Conservation (phyloP, 2,797 vertebrate species). For the Argentina silus region DNA sequence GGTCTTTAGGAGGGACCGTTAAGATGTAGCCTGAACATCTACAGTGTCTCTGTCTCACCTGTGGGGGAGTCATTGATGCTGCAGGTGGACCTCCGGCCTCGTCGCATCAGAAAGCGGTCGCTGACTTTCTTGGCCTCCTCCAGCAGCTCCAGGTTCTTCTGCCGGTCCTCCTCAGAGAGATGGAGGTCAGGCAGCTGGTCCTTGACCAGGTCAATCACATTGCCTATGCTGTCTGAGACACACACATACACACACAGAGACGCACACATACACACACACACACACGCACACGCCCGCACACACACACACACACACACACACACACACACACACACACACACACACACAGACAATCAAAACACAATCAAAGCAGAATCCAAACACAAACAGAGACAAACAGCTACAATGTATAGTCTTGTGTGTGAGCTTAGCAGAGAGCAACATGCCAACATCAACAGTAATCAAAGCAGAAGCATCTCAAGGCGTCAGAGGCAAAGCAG, state of each 20-base stretch:
- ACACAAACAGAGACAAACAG: slow-evolving; percentile 15
- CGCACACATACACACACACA: slow-evolving; percentile 17
- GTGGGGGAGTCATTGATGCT: slow-evolving; percentile 87
- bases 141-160: slow-evolving; percentile 93
- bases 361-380: background rate
- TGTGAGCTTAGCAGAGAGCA: slow-evolving; percentile 27
- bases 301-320: slow-evolving; percentile 3
- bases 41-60: slow-evolving; percentile 72
- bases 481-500: slow-evolving; percentile 21
- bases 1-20: too few relatives aligned
- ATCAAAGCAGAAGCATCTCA: slow-evolving; percentile 48
- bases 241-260: slow-evolving; percentile 3
- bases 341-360: slow-evolving; percentile 4
- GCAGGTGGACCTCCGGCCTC: slow-evolving; percentile 89
- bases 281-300: background rate
- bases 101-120: slow-evolving; percentile 89
- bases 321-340: slow-evolving; percentile 9
- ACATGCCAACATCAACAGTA: slow-evolving; percentile 41
- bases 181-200: slow-evolving; percentile 89
- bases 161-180: slow-evolving; percentile 93
- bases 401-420: slow-evolving; percentile 17
- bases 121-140: slow-evolving; percentile 96
- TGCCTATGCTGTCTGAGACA: slow-evolving; percentile 84
- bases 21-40: too few relatives aligned
- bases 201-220: slow-evolving; percentile 91